phyloP scores from a whole-genome alignment of 2,113 vertebrate genomes.

The Rhipidura dahli region DNA sequence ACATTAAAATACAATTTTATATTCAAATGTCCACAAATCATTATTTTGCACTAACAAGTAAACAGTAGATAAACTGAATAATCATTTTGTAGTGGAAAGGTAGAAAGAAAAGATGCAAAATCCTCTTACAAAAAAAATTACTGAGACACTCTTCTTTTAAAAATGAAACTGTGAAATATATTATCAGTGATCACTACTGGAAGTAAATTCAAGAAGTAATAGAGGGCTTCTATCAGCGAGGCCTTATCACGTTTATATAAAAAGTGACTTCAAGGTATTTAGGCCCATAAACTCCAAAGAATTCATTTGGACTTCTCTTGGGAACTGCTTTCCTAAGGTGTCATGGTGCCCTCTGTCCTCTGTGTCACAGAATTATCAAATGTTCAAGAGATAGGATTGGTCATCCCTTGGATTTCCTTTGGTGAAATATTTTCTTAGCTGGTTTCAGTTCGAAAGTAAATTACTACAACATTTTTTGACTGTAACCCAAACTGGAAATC shows the following conservation, averaged over 20 bases:
- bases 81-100: not conserved
- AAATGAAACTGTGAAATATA: not conserved
- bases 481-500: not conserved
- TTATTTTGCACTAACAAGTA: not conserved
- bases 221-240: accelerated
- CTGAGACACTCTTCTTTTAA: not conserved
- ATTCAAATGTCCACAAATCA: not conserved
- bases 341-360: not conserved
- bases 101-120: not conserved
- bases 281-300: accelerated
- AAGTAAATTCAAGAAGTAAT: not conserved
- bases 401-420: not conserved
- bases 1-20: not conserved
- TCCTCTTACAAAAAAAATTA: not conserved
- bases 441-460: not conserved
- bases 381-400: not conserved
- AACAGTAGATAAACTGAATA: not conserved
- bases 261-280: not conserved
- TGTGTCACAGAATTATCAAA: not conserved
- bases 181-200: not conserved
- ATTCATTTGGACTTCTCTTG: not conserved
- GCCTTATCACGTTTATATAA: accelerated
- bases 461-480: accelerated
- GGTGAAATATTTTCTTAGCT: not conserved
- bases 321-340: not conserved